phyloP scores from a whole-genome alignment of 2,888 invertebrate genomes.

The Ormyrus pomaceus region DNA sequence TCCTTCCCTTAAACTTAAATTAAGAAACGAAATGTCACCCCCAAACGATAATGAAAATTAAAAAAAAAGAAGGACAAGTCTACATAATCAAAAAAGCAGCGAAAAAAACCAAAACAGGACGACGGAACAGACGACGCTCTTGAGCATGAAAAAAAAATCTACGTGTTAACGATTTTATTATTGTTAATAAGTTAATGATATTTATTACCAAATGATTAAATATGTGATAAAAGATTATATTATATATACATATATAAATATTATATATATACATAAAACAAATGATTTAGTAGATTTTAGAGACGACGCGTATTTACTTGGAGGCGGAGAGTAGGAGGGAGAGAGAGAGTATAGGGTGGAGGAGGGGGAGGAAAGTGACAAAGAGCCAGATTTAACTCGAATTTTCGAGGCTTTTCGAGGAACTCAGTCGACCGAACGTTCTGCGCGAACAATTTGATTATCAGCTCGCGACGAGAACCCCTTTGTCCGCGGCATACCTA shows the following conservation, averaged over 20 bases:
- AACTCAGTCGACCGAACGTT: constrained; percentile 38
- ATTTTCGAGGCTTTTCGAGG: constrained; percentile 26
- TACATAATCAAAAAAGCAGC: constrained; percentile 18
- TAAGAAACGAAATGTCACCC: no score
- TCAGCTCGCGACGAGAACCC: neutral
- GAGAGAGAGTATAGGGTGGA: constrained; percentile 5
- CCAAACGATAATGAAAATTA: neutral
- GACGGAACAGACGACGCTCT: constrained; percentile 38
- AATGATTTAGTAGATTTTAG: constrained; percentile 69
- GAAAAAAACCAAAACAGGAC: constrained; percentile 8
- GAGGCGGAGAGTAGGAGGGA: constrained; percentile 9
- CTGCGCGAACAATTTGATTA: constrained; percentile 11
- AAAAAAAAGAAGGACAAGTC: neutral
- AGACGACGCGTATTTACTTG: constrained; percentile 59
- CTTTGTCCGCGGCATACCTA: constrained; percentile 18
- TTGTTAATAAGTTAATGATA: constrained; percentile 68
- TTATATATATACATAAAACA: constrained; percentile 57
- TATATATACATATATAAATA: constrained; percentile 59
- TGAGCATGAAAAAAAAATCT: constrained; percentile 22
- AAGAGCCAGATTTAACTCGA: constrained; percentile 31
- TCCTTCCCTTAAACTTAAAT: no score
- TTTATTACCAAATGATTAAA: constrained; percentile 68
- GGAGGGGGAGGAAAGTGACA: neutral
- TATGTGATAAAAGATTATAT: constrained; percentile 68
- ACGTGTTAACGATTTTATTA: constrained; percentile 64